These are phyloP conservation scores for Diadegma fenestrale DNA, from an alignment of 2,888 invertebrate genomes.

Conservation along the genomic window DNA sequence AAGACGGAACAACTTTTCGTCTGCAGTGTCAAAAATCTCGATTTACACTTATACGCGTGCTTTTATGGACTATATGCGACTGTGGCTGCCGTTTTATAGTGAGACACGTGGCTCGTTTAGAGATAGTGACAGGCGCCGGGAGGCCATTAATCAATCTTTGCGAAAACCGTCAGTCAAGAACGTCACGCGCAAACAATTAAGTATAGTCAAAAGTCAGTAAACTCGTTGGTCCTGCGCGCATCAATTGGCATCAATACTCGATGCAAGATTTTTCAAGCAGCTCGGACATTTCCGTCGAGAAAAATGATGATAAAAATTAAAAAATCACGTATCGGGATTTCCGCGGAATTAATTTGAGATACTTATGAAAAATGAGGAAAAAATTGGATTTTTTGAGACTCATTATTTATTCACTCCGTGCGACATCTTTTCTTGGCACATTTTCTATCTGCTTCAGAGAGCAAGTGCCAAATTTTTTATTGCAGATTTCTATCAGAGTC, in stretches of 20 bases:
- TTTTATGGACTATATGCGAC: slow-evolving; percentile 16
- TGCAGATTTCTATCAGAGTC: neutral
- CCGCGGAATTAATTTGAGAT: neutral
- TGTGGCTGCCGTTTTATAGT: slow-evolving; percentile 11
- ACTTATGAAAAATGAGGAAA: neutral
- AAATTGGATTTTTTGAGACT: neutral
- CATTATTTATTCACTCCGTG: neutral
- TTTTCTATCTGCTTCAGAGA: neutral
- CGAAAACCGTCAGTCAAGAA: neutral
- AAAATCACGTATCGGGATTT: neutral
- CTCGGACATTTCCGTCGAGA: neutral
- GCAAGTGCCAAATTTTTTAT: slow-evolving; percentile 4
- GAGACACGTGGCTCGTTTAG: slow-evolving; percentile 46
- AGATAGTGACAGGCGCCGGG: slow-evolving; percentile 46
- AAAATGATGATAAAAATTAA: neutral
- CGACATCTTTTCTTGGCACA: neutral
- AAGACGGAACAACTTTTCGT: slow-evolving; percentile 12
- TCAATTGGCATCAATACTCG: neutral
- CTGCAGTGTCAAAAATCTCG: slow-evolving; percentile 15
- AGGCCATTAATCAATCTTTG: slow-evolving; percentile 40
- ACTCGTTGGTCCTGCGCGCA: neutral
- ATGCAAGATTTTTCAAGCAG: neutral
- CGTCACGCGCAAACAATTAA: slow-evolving; percentile 16
- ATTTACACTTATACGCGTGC: neutral
- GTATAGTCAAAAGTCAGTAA: neutral